Evolutionary conservation across 2,113 vertebrate species (phyloP).

Genomic region (Rhombomys opimus): DNA sequence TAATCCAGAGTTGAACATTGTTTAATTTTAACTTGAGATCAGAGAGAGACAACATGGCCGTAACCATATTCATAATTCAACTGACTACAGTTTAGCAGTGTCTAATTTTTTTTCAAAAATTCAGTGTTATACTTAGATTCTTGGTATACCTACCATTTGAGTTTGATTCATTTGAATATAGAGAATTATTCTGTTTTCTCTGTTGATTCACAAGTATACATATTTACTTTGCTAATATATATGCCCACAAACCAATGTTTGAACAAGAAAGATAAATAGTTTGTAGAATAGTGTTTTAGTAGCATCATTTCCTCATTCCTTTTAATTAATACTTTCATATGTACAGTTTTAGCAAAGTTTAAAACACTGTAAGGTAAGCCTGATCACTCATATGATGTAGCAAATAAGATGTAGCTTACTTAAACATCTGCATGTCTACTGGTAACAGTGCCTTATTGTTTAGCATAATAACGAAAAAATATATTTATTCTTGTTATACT

Average conservation of each 20-base stretch:
- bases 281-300: not conserved
- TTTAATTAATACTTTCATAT: not conserved
- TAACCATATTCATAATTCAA: not conserved
- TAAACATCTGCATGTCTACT: not conserved
- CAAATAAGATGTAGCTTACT: not conserved
- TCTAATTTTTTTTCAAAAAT: not conserved
- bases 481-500: not conserved
- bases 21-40: constrained; percentile 11
- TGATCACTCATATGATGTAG: not conserved
- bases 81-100: not conserved
- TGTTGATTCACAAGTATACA: constrained; percentile 36
- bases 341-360: not conserved
- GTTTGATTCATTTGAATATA: constrained; percentile 8
- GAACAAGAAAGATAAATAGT: not conserved
- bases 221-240: not conserved
- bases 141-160: not conserved
- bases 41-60: not conserved
- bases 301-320: not conserved
- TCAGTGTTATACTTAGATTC: not conserved
- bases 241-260: not conserved
- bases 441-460: not conserved
- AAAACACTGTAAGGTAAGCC: not conserved
- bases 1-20: not conserved
- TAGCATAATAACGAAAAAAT: not conserved
- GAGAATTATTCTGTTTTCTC: constrained; percentile 28